Base-by-base conservation (phyloP, 2,113 vertebrate genomes). In the Casuarius casuarius region DNA sequence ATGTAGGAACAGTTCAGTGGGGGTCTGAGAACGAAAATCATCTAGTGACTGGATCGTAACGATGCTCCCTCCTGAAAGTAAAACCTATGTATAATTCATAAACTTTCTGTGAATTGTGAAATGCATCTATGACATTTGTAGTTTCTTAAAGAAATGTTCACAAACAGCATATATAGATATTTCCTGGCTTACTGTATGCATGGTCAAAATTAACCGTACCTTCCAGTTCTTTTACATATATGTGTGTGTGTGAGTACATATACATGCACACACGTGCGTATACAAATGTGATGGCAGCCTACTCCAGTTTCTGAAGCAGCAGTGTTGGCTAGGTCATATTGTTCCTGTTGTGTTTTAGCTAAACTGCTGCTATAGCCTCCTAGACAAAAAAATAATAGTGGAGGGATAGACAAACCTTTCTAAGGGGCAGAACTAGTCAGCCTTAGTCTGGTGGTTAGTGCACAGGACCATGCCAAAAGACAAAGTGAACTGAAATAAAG, bases 201-300 rank as follows among this genome's bases (percentile, higher is more conserved):
- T 62, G 25, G 20, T 77, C 72, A 84, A 80, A 89, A 86, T 52
- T 48, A 56, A 58, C 26, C 5, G 89, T 58, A 28, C 10, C 13
- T 79, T 83, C 6, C 10, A 63, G 29, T 77, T 88, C 9, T 5
- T 22, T 3, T 40, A 6, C 25, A 44, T 4, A 2, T 8, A 23
- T 10, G 7, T n/a, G 38, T 23, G 22, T n/a, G 31, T 31, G 6
- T 25, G 7, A 28, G 0, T 61, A 0, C 42, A 23, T 10, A 2
- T 28, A 13, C 13, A 22, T 5, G 17, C 10, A 1, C 2, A 16
- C 48, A 12, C 23, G 58, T 49, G 49, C 10, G 54, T 22, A 31
- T 10, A 29, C 4, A 11, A 10, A 9, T 38, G 68, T 72, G 23
- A 38, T 92, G 87, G 15, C 16, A 18, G 13, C 59, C n/a, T 1